Evolutionary conservation across 2,888 invertebrate genomes (phyloP).

Genomic region (Harmothoe impar): DNA sequence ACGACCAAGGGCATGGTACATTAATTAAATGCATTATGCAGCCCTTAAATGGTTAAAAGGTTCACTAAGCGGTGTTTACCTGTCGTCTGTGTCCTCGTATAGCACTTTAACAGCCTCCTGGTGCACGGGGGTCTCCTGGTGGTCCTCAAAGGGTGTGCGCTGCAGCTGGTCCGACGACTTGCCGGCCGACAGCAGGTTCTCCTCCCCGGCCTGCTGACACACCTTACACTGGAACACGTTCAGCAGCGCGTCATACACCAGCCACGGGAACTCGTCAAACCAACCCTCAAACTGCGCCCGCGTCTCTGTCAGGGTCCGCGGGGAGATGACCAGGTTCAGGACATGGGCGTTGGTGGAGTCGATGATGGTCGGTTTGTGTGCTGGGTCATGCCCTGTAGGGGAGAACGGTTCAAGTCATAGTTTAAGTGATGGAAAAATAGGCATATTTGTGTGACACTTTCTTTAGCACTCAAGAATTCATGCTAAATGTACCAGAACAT

Average conservation of each 20-base stretch:
- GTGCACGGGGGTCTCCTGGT: constrained; percentile 6
- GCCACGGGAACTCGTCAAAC: constrained; percentile 62
- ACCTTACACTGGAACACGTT: constrained; percentile 59
- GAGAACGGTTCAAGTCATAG: not conserved
- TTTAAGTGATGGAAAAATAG: too few relatives aligned
- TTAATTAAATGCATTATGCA: too few relatives aligned
- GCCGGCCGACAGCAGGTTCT: not conserved
- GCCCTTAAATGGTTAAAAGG: too few relatives aligned
- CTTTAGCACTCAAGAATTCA: too few relatives aligned
- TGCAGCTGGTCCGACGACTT: constrained; percentile 4
- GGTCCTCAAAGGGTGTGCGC: constrained; percentile 32
- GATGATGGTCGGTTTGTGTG: constrained; percentile 4
- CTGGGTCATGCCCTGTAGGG: not conserved
- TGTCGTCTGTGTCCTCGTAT: not conserved
- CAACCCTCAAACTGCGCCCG: constrained; percentile 51
- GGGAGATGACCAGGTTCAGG: not conserved
- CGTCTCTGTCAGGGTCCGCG: constrained; percentile 23
- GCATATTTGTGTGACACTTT: too few relatives aligned
- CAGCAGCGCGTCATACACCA: constrained; percentile 17
- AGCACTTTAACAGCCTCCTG: constrained; percentile 5
- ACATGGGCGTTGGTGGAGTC: constrained; percentile 57
- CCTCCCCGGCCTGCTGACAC: constrained; percentile 42
- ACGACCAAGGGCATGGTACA: too few relatives aligned
- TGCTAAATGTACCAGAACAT: too few relatives aligned
- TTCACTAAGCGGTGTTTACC: not conserved